These are phyloP conservation scores for Uloborus diversus DNA, from an alignment of 1,140 invertebrate genomes.

Conservation along the genomic window DNA sequence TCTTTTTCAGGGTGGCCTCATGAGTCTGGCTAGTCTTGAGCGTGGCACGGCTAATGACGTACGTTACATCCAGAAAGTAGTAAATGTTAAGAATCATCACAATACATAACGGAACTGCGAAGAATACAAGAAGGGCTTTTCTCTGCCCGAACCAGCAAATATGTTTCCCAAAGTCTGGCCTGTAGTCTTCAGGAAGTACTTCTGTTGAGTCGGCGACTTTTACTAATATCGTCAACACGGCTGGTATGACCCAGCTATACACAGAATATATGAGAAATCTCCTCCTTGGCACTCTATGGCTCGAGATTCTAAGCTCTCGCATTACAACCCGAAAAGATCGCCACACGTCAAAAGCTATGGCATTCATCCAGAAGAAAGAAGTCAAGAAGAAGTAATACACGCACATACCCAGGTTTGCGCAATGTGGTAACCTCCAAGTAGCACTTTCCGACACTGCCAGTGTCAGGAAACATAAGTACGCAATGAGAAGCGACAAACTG, in stretches of 20 bases:
- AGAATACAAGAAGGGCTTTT: constrained; percentile 69
- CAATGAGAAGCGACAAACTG: constrained; percentile 66
- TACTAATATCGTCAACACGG: constrained; percentile 63
- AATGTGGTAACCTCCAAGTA: constrained; percentile 48
- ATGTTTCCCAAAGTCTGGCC: constrained; percentile 67
- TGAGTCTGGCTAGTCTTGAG: constrained; percentile 57
- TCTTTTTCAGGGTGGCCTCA: constrained; percentile 63
- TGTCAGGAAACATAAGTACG: constrained; percentile 67
- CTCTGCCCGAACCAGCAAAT: constrained; percentile 71
- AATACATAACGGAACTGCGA: constrained; percentile 68
- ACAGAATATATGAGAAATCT: constrained; percentile 69
- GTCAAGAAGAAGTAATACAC: constrained; percentile 70
- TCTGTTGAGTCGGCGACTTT: constrained; percentile 66
- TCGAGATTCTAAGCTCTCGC: constrained; percentile 66
- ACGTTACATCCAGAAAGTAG: constrained; percentile 68
- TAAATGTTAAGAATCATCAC: constrained; percentile 69
- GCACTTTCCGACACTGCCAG: constrained; percentile 60
- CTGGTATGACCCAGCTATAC: constrained; percentile 67
- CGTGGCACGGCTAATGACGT: constrained; percentile 67
- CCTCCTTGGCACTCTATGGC: constrained; percentile 63
- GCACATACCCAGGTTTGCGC: constrained; percentile 65
- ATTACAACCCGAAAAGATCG: constrained; percentile 69
- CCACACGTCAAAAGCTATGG: constrained; percentile 72
- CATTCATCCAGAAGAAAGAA: constrained; percentile 73
- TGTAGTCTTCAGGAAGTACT: constrained; percentile 62